Evolutionary conservation across 2,888 invertebrate genomes (phyloP).

Genomic region (Cephus nigrinus): DNA sequence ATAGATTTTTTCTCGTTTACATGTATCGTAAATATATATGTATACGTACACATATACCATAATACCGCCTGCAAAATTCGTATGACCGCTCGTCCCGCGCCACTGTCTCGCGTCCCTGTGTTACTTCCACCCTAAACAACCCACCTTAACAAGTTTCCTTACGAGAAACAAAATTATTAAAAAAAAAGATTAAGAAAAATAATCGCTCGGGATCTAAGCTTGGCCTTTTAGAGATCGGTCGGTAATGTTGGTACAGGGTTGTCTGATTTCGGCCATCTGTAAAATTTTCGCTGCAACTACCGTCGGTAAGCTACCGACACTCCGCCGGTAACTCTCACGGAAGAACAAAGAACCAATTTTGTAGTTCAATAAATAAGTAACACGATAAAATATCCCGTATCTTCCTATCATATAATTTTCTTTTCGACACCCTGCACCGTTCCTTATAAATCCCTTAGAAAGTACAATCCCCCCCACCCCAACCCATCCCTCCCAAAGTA

Average conservation of each 20-base stretch:
- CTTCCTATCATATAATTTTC: not conserved
- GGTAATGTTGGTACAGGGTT: not conserved
- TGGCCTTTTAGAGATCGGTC: not conserved
- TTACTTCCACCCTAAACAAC: not conserved
- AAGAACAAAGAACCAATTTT: not conserved
- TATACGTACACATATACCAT: slow-evolving; percentile 30
- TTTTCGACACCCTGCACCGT: not conserved
- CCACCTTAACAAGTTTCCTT: not conserved
- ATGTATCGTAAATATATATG: slow-evolving; percentile 32
- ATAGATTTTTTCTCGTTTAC: slow-evolving; percentile 30
- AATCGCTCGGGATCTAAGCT: not conserved
- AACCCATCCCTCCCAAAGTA: not conserved
- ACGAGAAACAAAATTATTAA: not conserved
- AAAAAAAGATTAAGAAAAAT: not conserved
- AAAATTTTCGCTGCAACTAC: not conserved
- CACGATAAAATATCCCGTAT: not conserved
- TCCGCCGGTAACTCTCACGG: not conserved
- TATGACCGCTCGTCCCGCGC: slow-evolving; percentile 22
- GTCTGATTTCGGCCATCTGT: not conserved
- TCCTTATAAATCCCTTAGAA: not conserved
- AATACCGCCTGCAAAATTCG: slow-evolving; percentile 22
- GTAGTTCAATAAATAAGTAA: not conserved
- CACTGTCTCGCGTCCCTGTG: not conserved
- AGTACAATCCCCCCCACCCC: not conserved
- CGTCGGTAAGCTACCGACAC: not conserved